phyloP scores from a whole-genome alignment of 2,113 vertebrate species.

The Hepsetus odoe region DNA sequence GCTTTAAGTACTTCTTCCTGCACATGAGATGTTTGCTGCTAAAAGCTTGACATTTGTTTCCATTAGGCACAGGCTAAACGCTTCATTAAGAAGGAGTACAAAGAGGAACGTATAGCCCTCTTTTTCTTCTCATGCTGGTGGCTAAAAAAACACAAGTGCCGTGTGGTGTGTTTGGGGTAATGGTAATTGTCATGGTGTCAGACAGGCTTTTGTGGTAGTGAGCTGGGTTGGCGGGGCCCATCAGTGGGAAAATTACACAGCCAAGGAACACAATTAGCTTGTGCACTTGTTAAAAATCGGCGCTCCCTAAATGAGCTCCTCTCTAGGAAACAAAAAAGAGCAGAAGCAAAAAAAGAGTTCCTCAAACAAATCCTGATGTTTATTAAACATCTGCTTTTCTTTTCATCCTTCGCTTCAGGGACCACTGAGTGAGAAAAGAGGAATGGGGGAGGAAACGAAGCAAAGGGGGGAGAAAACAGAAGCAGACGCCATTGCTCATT shows the following conservation, averaged over 20 bases:
- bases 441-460: background rate
- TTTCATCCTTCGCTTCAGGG: conserved; percentile 64
- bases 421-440: conserved; percentile 17
- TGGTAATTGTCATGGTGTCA: conserved; percentile 75
- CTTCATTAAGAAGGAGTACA: conserved; percentile 51
- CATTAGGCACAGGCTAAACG: conserved; percentile 51
- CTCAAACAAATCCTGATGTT: conserved; percentile 58
- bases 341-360: conserved; percentile 57
- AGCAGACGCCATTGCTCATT: conserved; percentile 62
- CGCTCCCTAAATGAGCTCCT: conserved; percentile 46
- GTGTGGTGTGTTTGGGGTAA: conserved; percentile 67
- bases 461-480: conserved; percentile 40
- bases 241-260: conserved; percentile 75
- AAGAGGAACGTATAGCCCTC: conserved; percentile 41
- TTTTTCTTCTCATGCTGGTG: conserved; percentile 26
- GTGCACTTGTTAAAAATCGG: conserved; percentile 69
- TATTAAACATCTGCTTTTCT: conserved; percentile 59
- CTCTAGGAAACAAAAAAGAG: conserved; percentile 54
- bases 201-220: conserved; percentile 70
- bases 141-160: conserved; percentile 57
- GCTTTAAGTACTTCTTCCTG: conserved; percentile 44
- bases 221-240: conserved; percentile 69
- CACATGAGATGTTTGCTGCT: conserved; percentile 33
- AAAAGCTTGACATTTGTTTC: conserved; percentile 55
- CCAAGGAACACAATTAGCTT: conserved; percentile 67